Base-by-base conservation (phyloP, 2,113 vertebrate genomes). In the Amazona vittata region DNA sequence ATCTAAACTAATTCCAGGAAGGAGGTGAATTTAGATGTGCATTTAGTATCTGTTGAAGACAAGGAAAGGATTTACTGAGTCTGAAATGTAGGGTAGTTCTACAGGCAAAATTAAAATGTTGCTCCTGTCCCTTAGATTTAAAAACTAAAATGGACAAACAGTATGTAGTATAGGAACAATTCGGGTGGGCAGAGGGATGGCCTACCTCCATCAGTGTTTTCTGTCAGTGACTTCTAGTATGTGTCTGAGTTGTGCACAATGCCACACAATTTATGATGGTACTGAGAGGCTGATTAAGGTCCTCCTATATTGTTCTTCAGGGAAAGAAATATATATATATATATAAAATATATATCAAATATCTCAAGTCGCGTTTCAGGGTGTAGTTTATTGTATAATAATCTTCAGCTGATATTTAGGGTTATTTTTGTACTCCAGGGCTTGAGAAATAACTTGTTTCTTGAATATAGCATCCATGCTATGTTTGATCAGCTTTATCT, bases 1-100 rank as follows among this genome's bases (percentile, higher is more conserved):
- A 79, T 71, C 73, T 93, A 84, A 64, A 49, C 18, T 78, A 89
- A 57, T 90, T 93, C 83, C 80, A 95, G 44, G 47, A 92, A 92
- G 64, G 69, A 62, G 76, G 39, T 75, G 60, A 57, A 83, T 94
- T 90, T 89, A 47, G 24, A 86, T 31, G 10, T 92, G 55, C 87
- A 76, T 33, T 77, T 85, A 83, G 6, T 84, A 57, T 70, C 67
- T 93, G 55, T 74, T 85, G 41, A 83, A 86, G 68, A 75, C 43
- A 94, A 77, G 64, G 22, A 59, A 83, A 73, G 62, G 28, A 83
- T n/a, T 70, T 46, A 57, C 21, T 39, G 57, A 60, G 22, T 35
- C 65, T 78, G 74, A 91, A 83, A 83, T 6, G 5, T 24, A 57
- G 35, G 15, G 5, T 64, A 55, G 46, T 78, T 91, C 81, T 90